These are phyloP conservation scores for Drosophila mimetica DNA, from an alignment of 2,888 invertebrate genomes.

Conservation along the genomic window DNA sequence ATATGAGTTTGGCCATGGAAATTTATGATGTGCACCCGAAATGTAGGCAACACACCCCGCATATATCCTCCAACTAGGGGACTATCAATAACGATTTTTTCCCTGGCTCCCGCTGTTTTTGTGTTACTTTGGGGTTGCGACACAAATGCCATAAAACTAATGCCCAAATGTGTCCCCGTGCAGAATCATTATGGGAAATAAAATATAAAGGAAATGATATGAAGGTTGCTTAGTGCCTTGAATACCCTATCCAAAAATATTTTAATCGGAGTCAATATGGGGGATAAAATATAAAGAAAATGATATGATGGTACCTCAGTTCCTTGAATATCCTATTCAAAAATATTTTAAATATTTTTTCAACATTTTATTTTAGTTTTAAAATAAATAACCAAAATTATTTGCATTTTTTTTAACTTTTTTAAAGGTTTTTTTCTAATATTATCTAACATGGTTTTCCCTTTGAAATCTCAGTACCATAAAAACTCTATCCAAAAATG, in stretches of 20 bases:
- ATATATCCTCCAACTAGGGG: constrained; percentile 23
- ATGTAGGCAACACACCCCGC: constrained; percentile 6
- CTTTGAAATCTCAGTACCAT: too few species aligned
- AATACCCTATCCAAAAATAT: constrained; percentile 16
- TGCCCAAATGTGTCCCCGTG: constrained; percentile 47
- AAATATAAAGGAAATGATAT: constrained; percentile 1
- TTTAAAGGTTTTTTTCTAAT: too few species aligned
- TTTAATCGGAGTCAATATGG: too few species aligned
- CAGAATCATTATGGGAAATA: constrained; percentile 29
- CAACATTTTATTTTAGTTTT: too few species aligned
- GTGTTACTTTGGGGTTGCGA: constrained; percentile 36
- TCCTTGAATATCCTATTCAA: too few species aligned
- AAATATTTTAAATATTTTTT: too few species aligned
- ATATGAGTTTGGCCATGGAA: constrained; percentile 42
- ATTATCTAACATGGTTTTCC: too few species aligned
- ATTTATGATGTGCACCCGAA: constrained; percentile 64
- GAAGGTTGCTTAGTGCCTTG: not conserved
- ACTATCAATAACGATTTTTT: constrained; percentile 66
- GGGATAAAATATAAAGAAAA: too few species aligned
- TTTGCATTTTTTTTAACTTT: too few species aligned
- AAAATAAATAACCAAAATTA: too few species aligned
- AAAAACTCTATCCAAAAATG: too few species aligned
- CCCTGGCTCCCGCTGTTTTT: constrained; percentile 14
- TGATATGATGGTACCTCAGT: too few species aligned
- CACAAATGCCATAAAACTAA: constrained; percentile 72